A percentile compares a stretch with the other conserved stretches of the same genome.
phyloP scores from a whole-genome alignment of 2,113 vertebrate genomes.

The Xiphophorus hellerii region DNA sequence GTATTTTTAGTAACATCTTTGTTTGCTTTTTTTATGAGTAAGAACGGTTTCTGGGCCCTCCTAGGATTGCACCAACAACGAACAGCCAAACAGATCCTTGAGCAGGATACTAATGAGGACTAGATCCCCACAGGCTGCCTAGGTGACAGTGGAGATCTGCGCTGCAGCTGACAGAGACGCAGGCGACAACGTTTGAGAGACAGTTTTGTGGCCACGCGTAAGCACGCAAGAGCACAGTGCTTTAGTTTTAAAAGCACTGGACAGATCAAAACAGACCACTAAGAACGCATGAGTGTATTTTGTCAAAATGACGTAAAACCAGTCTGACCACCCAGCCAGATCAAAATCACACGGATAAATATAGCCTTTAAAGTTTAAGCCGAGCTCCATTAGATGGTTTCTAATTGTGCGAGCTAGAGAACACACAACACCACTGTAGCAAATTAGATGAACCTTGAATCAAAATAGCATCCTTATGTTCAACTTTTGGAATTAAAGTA shows the following conservation, averaged over 20 bases:
- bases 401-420: neutral
- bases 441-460: no score
- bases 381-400: conserved; percentile 16
- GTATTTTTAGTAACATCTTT: neutral
- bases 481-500: no score
- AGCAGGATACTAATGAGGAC: conserved; percentile 48
- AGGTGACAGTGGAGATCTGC: conserved; percentile 45
- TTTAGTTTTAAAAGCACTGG: conserved; percentile 18
- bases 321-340: conserved; percentile 31
- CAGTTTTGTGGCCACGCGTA: conserved; percentile 37
- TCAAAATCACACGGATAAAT: conserved; percentile 25
- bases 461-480: no score
- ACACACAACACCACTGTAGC: no score
- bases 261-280: conserved; percentile 10
- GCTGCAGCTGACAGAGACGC: conserved; percentile 29
- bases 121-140: conserved; percentile 22
- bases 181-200: conserved; percentile 23
- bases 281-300: conserved; percentile 12
- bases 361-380: conserved; percentile 14
- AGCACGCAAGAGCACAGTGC: conserved; percentile 4
- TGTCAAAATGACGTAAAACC: neutral
- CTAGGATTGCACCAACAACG: conserved; percentile 7
- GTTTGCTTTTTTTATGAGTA: neutral
- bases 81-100: conserved; percentile 25
- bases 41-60: neutral